phyloP scores from a whole-genome alignment of 2,888 invertebrate species.

The Drosophila mettleri region DNA sequence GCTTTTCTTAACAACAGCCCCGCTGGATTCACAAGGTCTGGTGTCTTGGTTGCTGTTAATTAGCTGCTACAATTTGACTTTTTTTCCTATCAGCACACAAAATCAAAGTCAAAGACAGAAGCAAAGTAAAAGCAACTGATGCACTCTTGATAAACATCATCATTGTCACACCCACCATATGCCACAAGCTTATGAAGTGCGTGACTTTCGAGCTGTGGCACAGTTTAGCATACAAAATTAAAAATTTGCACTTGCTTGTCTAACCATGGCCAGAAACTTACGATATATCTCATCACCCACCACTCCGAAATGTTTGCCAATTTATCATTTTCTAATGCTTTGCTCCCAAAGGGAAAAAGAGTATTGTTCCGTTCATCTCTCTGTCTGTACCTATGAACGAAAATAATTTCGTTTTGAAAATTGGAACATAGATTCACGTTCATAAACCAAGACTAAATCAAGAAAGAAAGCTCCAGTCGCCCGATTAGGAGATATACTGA shows the following conservation, averaged over 20 bases:
- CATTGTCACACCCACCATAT: constrained; percentile 13
- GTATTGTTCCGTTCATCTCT: too few relatives aligned
- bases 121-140: constrained; percentile 10
- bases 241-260: constrained; percentile 74
- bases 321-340: too few relatives aligned
- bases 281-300: constrained; percentile 3
- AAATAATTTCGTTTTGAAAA: too few relatives aligned
- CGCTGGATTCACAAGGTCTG: constrained; percentile 6
- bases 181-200: constrained; percentile 48
- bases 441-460: too few relatives aligned
- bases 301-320: too few relatives aligned
- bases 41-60: constrained; percentile 69
- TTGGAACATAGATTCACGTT: too few relatives aligned
- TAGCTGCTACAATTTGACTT: constrained; percentile 81
- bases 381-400: too few relatives aligned
- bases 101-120: constrained; percentile 52
- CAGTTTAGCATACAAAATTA: constrained; percentile 79
- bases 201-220: constrained; percentile 75
- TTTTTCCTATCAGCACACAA: constrained; percentile 76
- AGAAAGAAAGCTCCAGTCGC: too few relatives aligned
- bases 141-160: constrained; percentile 22
- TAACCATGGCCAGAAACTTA: constrained; percentile 40
- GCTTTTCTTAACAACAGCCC: constrained; percentile 67
- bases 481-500: too few relatives aligned
- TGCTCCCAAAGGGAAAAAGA: too few relatives aligned